Conservation (phyloP, 2,888 invertebrate species). For the Ophion slaviceki region DNA sequence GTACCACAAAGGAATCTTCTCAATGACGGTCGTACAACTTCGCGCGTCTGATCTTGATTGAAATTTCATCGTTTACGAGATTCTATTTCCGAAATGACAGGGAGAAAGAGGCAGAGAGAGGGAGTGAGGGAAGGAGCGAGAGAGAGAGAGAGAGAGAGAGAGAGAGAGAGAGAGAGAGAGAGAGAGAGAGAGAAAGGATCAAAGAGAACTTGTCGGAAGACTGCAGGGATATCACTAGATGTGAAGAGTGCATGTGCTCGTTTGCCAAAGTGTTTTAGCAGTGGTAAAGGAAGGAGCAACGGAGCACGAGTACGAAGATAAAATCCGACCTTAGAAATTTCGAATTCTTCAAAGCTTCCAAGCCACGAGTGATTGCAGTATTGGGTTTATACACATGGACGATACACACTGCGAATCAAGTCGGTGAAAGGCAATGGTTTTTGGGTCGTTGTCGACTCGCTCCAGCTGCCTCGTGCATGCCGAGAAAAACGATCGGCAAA, state of each 20-base stretch:
- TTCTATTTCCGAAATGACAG: background rate
- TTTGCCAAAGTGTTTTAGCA: slow-evolving; percentile 44
- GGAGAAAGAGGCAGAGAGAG: background rate
- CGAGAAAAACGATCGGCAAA: slow-evolving; percentile 22
- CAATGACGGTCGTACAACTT: no score
- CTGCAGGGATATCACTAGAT: slow-evolving; percentile 47
- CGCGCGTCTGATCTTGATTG: no score
- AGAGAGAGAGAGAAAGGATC: slow-evolving; percentile 21
- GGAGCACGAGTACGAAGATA: slow-evolving; percentile 66
- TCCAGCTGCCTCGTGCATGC: slow-evolving; percentile 34
- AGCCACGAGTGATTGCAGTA: slow-evolving; percentile 38
- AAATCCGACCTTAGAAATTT: slow-evolving; percentile 68
- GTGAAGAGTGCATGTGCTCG: slow-evolving; percentile 9
- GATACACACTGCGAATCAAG: slow-evolving; percentile 3
- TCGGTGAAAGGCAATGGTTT: slow-evolving; percentile 9
- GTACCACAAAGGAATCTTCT: no score
- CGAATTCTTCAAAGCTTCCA: slow-evolving; percentile 60
- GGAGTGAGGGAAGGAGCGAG: background rate
- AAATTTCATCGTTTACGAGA: no score
- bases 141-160: slow-evolving; percentile 14
- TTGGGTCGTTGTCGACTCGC: slow-evolving; percentile 33
- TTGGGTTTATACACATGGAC: slow-evolving; percentile 15
- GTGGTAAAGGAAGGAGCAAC: slow-evolving; percentile 65
- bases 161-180: background rate
- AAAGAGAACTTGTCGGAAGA: slow-evolving; percentile 24